Evolutionary conservation across 2,113 vertebrate species (phyloP), one percentile per base, ranked within the genome.

Genomic region (Noturus placidus): DNA sequence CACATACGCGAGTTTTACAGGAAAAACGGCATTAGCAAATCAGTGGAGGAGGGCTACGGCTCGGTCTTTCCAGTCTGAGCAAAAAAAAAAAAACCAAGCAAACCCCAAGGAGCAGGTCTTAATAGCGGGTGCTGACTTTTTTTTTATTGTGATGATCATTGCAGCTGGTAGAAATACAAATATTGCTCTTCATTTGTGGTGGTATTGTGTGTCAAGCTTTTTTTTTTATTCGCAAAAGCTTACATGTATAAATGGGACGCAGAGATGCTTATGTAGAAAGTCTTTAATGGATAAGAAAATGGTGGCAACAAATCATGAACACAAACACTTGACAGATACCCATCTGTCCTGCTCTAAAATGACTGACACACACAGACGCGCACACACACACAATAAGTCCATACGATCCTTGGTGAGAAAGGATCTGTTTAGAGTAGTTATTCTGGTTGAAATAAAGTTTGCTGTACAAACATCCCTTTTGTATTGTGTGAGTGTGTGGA

Each of bases 241-340:
- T 54, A 88, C 59, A 85, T 61, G 89, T 77, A 89, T 77, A 63
- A 50, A 67, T 74, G 82, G 54, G 54, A 88, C 70, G 52, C 70
- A 59, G 30, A 52, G n/a, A 63, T 59, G 38, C n/a, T 93, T 94
- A 90, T 93, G 91, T 95, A 95, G 91, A 95, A 95, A 95, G 92
- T 89, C 87, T 94, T 95, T 95, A 95, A 95, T 95, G 93, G 89
- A 92, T 94, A 94, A 92, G 93, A 95, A 95, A 95, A 93, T 89
- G 87, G 92, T 92, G 88, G 89, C 93, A 93, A 92, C 89, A 91
- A 91, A 92, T 93, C 88, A 90, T 92, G 72, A 91, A 93, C 87
- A 87, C 67, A 81, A 5, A 70, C 61, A 87, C 88, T 83, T 88
- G 83, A 87, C 85, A 89, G 82, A 89, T 54, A 11, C 89, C 82